phyloP scores from a whole-genome alignment of 2,888 invertebrate species.

The Polyommatus icarus region DNA sequence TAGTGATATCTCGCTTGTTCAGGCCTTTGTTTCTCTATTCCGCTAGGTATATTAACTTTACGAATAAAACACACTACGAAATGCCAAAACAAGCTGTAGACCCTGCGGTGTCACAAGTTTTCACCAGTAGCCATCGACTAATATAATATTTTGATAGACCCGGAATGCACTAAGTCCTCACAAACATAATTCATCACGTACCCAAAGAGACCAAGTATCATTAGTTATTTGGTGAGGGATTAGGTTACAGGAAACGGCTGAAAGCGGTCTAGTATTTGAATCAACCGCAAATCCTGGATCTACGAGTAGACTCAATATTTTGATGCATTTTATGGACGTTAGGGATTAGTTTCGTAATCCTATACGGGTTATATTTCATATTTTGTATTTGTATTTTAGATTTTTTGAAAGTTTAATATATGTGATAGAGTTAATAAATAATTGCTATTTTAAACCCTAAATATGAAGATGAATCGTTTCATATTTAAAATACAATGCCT shows the following conservation, averaged over 20 bases:
- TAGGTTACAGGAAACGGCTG: neutral
- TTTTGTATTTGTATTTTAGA: too few relatives aligned
- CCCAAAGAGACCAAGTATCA: slow-evolving; percentile 19
- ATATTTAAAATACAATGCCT: too few relatives aligned
- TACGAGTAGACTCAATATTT: neutral
- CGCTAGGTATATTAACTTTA: too few relatives aligned
- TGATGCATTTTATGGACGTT: neutral
- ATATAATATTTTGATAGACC: neutral
- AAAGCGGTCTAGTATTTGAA: neutral
- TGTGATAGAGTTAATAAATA: too few relatives aligned
- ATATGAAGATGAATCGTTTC: too few relatives aligned
- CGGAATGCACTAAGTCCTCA: slow-evolving; percentile 29
- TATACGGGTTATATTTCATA: neutral
- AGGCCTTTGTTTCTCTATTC: too few relatives aligned
- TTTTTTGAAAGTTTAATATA: too few relatives aligned
- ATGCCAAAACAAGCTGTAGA: too few relatives aligned
- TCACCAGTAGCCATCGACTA: neutral
- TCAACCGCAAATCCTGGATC: neutral
- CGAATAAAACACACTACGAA: too few relatives aligned
- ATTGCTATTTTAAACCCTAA: too few relatives aligned
- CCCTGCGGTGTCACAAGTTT: too few relatives aligned
- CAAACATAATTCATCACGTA: slow-evolving; percentile 14
- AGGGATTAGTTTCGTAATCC: neutral
- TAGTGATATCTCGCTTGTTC: too few relatives aligned
- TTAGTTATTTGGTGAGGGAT: slow-evolving; percentile 20